Evolutionary conservation across 2,113 vertebrate genomes (phyloP).

Genomic region (Montifringilla adamsi): DNA sequence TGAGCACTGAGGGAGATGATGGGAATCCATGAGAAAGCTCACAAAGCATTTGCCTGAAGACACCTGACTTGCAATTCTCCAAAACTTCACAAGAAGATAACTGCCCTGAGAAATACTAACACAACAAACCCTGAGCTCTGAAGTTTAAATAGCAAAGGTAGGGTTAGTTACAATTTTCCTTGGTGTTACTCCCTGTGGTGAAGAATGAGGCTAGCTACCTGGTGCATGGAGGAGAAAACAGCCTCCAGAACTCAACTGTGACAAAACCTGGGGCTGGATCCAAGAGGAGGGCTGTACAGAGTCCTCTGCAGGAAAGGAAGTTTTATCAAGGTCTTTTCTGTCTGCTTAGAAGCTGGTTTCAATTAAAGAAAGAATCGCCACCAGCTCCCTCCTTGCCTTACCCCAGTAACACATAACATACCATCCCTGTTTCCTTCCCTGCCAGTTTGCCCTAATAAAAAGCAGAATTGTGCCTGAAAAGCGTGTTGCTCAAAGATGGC

Average conservation of each 20-base stretch:
- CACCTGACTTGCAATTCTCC: not conserved
- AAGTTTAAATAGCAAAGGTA: not conserved
- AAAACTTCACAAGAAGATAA: not conserved
- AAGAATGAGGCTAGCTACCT: not conserved
- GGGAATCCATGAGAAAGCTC: not conserved
- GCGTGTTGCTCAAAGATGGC: not conserved
- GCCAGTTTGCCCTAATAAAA: conserved; percentile 57
- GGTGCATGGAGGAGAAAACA: not conserved
- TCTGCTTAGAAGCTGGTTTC: not conserved
- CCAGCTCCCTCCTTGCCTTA: conserved; percentile 10
- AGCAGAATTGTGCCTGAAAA: conserved; percentile 50
- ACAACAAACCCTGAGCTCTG: not conserved
- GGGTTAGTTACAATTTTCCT: not conserved
- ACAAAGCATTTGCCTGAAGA: not conserved
- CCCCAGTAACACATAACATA: conserved; percentile 42
- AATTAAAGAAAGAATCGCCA: conserved; percentile 35
- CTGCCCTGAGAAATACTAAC: not conserved
- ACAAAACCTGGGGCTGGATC: not conserved
- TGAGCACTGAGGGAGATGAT: not conserved
- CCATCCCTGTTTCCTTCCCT: not conserved
- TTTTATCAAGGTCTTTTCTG: conserved; percentile 50
- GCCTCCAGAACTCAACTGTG: not conserved
- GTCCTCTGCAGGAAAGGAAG: not conserved
- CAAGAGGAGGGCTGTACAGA: not conserved
- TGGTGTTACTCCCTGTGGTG: not conserved